These are phyloP conservation scores for Xiphias gladius DNA, from an alignment of 2,113 vertebrate species.

Conservation along the genomic window DNA sequence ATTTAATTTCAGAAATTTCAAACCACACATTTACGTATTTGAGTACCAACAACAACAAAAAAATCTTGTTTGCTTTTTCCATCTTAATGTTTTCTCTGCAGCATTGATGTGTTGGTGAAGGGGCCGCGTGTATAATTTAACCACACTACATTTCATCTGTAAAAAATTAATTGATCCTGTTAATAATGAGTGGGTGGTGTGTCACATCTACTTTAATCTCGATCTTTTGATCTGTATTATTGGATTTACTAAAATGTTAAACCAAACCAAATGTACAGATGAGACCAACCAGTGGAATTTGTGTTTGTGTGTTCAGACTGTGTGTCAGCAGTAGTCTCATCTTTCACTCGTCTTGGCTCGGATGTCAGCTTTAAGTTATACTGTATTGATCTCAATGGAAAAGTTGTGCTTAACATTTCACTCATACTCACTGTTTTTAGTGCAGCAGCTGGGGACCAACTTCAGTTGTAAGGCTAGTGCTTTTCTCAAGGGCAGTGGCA, in stretches of 20 bases:
- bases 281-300: neutral
- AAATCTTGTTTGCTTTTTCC: neutral
- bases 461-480: neutral
- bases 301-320: neutral
- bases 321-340: neutral
- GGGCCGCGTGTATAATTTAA: neutral
- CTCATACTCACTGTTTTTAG: neutral
- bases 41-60: neutral
- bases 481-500: neutral
- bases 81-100: neutral
- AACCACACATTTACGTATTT: neutral
- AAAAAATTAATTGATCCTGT: neutral
- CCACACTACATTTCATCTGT: neutral
- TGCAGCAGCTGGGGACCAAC: neutral
- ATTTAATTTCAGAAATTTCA: neutral
- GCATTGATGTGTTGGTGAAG: neutral
- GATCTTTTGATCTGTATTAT: neutral
- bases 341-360: neutral
- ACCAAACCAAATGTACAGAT: neutral
- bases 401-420: constrained; percentile 8
- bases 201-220: neutral
- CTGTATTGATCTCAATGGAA: neutral
- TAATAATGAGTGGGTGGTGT: neutral
- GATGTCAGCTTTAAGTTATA: neutral
- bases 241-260: neutral